Percentiles rank a stretch among this genome's conserved stretches.
Evolutionary conservation across 2,888 invertebrate species (phyloP).

Genomic region (Limnephilus auricula): DNA sequence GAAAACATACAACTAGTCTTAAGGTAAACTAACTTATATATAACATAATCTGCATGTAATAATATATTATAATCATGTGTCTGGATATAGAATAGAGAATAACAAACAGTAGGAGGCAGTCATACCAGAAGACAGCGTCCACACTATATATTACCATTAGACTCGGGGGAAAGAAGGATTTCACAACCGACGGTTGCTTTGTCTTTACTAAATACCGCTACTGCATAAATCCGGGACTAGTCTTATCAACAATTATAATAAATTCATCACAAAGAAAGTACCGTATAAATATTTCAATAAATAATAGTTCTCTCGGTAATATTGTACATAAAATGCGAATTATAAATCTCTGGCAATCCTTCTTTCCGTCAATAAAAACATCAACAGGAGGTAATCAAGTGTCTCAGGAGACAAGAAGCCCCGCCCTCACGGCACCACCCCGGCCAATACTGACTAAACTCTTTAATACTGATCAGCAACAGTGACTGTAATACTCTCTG

Average conservation of each 20-base stretch:
- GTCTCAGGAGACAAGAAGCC: conserved; percentile 42
- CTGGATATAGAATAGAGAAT: conserved; percentile 29
- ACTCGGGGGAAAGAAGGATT: conserved; percentile 74
- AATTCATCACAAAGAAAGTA: conserved; percentile 55
- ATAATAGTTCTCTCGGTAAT: conserved; percentile 58
- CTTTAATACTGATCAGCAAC: conserved; percentile 1
- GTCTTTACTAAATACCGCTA: conserved; percentile 61
- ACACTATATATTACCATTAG: conserved; percentile 44
- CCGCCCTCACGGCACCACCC: not conserved
- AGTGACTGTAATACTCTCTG: not conserved
- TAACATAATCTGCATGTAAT: conserved; percentile 19
- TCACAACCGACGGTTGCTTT: conserved; percentile 72
- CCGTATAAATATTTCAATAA: conserved; percentile 59
- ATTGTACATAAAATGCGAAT: conserved; percentile 50
- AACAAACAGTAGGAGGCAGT: conserved; percentile 62
- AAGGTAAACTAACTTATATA: conserved; percentile 51
- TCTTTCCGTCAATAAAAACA: conserved; percentile 59
- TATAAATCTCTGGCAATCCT: conserved; percentile 50
- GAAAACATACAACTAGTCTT: conserved; percentile 53
- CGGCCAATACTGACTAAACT: not conserved
- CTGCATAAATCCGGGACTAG: conserved; percentile 49
- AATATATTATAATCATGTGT: not conserved
- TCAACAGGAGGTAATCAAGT: conserved; percentile 62
- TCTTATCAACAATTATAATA: conserved; percentile 66
- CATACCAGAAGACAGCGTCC: conserved; percentile 60